Evolutionary conservation across 2,888 invertebrate species (phyloP).

Genomic region (Epinotia nisella): DNA sequence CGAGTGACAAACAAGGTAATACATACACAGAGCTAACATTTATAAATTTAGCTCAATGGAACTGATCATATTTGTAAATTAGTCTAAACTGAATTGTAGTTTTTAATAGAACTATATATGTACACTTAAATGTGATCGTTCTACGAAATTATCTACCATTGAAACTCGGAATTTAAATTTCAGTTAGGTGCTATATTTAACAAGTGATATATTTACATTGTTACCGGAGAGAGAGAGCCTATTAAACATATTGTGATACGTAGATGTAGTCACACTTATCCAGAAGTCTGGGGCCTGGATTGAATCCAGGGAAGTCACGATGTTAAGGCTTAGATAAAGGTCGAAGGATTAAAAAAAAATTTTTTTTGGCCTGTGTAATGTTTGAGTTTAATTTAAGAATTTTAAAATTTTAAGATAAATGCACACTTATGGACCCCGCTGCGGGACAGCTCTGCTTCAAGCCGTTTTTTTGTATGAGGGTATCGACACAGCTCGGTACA

Average conservation of each 20-base stretch:
- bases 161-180: neutral
- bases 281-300: neutral
- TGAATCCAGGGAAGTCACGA: neutral
- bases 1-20: too few relatives aligned
- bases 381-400: neutral
- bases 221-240: neutral
- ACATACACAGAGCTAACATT: too few relatives aligned
- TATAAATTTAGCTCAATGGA: neutral
- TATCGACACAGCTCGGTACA: too few relatives aligned
- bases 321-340: neutral
- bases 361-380: constrained; percentile 5
- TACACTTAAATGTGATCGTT: neutral
- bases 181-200: neutral
- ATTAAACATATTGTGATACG: constrained; percentile 16
- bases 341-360: neutral
- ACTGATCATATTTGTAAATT: neutral
- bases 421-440: too few relatives aligned
- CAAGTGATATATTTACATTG: constrained; percentile 18
- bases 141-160: neutral
- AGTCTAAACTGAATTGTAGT: neutral
- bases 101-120: neutral
- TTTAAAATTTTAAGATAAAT: neutral
- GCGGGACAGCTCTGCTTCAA: too few relatives aligned
- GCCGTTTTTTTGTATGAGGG: too few relatives aligned
- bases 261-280: constrained; percentile 1